Evolutionary conservation across 2,797 vertebrate species (phyloP).

Genomic region (Phrynocephalus vlangalii): DNA sequence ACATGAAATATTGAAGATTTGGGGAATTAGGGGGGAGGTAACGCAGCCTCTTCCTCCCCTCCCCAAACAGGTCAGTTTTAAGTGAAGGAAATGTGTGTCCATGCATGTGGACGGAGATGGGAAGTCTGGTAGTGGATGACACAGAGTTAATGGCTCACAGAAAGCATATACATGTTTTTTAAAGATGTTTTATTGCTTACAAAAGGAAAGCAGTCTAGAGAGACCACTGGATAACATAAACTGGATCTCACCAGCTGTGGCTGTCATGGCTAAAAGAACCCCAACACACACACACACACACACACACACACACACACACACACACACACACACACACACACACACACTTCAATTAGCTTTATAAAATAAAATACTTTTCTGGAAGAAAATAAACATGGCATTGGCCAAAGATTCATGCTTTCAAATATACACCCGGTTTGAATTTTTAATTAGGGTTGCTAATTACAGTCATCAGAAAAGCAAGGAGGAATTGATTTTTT

Average conservation of each 20-base stretch:
- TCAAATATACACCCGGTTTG: conserved; percentile 99
- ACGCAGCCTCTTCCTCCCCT: conserved; percentile 77
- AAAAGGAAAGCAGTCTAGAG: conserved; percentile 83
- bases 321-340: too few species aligned
- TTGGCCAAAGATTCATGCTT: conserved; percentile 96
- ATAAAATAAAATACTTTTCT: conserved; percentile 98
- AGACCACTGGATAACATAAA: conserved; percentile 83
- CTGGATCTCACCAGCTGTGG: conserved; percentile 85
- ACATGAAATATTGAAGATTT: conserved; percentile 85
- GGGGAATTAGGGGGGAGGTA: conserved; percentile 43
- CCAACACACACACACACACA: too few species aligned
- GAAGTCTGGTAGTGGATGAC: conserved; percentile 77
- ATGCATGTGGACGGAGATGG: conserved; percentile 53
- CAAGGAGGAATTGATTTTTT: conserved; percentile 93
- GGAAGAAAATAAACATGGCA: conserved; percentile 97
- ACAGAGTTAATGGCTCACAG: conserved; percentile 84
- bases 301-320: too few species aligned
- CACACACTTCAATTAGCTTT: conserved; percentile 89
- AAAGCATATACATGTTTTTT: conserved; percentile 85
- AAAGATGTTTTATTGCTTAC: conserved; percentile 87
- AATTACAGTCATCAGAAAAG: conserved; percentile 99
- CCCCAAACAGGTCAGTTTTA: conserved; percentile 83
- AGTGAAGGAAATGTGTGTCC: conserved; percentile 72
- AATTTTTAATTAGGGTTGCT: conserved; percentile 99
- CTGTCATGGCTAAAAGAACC: conserved; percentile 78